These are phyloP conservation scores for Idaea aversata DNA, from an alignment of 2,888 invertebrate genomes.

Conservation along the genomic window DNA sequence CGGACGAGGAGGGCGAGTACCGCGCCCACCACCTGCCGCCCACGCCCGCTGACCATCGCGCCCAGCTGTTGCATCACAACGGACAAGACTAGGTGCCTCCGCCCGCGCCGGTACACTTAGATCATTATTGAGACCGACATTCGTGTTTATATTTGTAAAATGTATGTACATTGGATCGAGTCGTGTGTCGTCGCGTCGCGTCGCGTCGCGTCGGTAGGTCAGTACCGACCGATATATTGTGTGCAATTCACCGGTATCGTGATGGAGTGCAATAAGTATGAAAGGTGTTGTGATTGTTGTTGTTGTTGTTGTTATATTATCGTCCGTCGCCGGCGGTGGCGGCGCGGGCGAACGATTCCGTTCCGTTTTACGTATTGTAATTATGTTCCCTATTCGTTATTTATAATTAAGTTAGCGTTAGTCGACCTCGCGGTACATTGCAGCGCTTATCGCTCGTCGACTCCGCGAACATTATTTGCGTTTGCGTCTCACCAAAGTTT, in stretches of 20 bases:
- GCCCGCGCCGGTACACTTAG: background rate
- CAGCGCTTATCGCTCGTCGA: background rate
- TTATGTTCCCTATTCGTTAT: background rate
- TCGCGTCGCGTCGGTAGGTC: constrained; percentile 69
- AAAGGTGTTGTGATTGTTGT: constrained; percentile 77
- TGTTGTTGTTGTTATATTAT: constrained; percentile 70
- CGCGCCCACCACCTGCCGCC: constrained; percentile 79
- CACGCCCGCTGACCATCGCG: constrained; percentile 83
- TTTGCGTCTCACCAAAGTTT: constrained; percentile 79
- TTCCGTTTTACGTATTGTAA: background rate
- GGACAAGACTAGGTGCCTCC: constrained; percentile 84
- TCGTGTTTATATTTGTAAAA: background rate
- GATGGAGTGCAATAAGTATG: constrained; percentile 79
- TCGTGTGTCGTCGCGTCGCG: constrained; percentile 41
- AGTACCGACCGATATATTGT: too few species aligned
- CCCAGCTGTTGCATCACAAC: constrained; percentile 86
- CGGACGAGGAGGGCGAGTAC: constrained; percentile 80
- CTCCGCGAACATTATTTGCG: constrained; percentile 30
- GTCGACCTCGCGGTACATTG: background rate
- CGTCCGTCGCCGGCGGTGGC: background rate
- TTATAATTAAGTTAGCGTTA: background rate
- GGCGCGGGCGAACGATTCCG: constrained; percentile 4
- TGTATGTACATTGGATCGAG: constrained; percentile 70
- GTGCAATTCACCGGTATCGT: constrained; percentile 73
- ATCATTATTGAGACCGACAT: background rate